These are phyloP conservation scores for Tetrao urogallus DNA, from an alignment of 2,113 vertebrate species.

Conservation along the genomic window DNA sequence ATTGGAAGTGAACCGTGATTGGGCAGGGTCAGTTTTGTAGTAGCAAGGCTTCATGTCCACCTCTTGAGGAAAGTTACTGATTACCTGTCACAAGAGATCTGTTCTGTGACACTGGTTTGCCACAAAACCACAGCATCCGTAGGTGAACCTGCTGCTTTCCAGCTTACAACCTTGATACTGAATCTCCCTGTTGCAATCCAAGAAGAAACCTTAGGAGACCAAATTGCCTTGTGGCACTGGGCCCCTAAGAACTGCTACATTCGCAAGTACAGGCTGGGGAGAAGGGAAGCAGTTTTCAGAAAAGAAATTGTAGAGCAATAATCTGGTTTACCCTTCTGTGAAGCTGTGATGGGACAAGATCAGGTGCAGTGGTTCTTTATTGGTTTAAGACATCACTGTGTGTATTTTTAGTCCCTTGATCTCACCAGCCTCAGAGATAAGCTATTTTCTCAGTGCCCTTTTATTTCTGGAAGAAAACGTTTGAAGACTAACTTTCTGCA, in stretches of 20 bases:
- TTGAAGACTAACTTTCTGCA: background rate
- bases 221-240: background rate
- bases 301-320: background rate
- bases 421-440: background rate
- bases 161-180: background rate
- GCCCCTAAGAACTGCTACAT: background rate
- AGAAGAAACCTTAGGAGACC: background rate
- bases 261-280: background rate
- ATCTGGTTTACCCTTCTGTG: conserved; percentile 6
- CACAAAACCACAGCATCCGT: background rate
- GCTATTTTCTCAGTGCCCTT: background rate
- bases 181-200: background rate
- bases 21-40: background rate
- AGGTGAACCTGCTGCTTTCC: background rate
- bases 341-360: background rate
- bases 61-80: background rate
- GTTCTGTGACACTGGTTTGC: background rate
- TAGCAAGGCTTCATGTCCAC: background rate
- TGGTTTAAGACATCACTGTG: background rate
- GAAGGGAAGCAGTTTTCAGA: conserved; percentile 3
- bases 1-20: background rate
- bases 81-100: background rate
- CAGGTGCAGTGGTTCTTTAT: background rate
- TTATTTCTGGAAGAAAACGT: background rate
- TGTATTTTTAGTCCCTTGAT: background rate